Conservation (phyloP, 2,797 vertebrate species). For the Melanotaenia boesemani region DNA sequence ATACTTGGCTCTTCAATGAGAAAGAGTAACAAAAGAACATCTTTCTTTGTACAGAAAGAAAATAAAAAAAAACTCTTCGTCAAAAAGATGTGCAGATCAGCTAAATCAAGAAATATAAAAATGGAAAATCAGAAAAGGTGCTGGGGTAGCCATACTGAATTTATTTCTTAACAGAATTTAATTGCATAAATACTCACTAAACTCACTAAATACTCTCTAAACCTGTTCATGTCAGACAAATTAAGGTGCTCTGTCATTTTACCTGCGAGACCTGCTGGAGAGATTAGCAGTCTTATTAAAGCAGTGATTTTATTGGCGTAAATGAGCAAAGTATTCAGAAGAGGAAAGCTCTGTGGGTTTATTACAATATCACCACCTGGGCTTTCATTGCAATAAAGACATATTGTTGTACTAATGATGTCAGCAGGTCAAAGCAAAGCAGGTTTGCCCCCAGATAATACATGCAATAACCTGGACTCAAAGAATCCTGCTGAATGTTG, state of each 20-base stretch:
- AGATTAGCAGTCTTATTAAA: slow-evolving; percentile 31
- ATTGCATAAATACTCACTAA: neutral
- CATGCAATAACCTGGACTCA: slow-evolving; percentile 13
- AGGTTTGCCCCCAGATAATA: slow-evolving; percentile 1
- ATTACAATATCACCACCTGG: slow-evolving; percentile 48
- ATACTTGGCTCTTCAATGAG: slow-evolving; percentile 26
- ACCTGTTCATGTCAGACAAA: slow-evolving; percentile 16
- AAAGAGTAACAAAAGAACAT: slow-evolving; percentile 22
- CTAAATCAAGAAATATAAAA: slow-evolving; percentile 14
- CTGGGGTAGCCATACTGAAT: neutral
- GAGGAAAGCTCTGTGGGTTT: slow-evolving; percentile 34
- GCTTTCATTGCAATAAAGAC: slow-evolving; percentile 47
- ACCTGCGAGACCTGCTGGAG: slow-evolving; percentile 32
- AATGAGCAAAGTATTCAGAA: slow-evolving; percentile 39
- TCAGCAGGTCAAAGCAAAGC: slow-evolving; percentile 25
- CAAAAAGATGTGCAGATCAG: slow-evolving; percentile 26
- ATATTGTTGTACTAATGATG: slow-evolving; percentile 44
- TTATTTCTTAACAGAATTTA: slow-evolving; percentile 12
- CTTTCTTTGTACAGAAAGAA: slow-evolving; percentile 28
- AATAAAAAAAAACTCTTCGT: slow-evolving; percentile 21
- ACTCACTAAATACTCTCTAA: slow-evolving; percentile 30
- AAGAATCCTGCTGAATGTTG: slow-evolving; percentile 11
- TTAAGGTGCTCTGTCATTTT: neutral
- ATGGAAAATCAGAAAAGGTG: slow-evolving; percentile 10
- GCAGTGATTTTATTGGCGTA: slow-evolving; percentile 21